Base-by-base conservation (phyloP, 2,797 vertebrate genomes). In the Cossypha heuglini region DNA sequence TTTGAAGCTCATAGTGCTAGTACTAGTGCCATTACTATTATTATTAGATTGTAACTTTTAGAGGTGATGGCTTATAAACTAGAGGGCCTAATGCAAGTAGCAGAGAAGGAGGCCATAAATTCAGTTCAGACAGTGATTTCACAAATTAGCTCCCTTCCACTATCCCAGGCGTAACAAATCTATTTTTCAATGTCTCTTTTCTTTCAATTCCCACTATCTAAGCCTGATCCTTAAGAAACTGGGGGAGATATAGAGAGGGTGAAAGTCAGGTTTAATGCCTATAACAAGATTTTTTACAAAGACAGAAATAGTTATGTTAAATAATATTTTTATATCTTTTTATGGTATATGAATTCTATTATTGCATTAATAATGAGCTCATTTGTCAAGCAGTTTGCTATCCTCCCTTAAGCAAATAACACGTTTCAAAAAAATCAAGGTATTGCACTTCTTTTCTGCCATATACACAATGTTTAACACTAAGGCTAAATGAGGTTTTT, bases 1-100 rank as follows among this genome's bases (percentile, higher is more conserved):
- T 86, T 78, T 86, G 58, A 66, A 86, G 46, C 11, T 55, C 73
- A 51, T 69, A 54, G 42, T 55, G n/a, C n/a, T 75, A 78, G 61
- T 43, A 46, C n/a, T 49, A 57, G 29, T 64, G 45, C 61, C 91
- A 77, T 62, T 85, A 31, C 43, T 69, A 45, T 52, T 75, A 76
- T 66, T 90, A 74, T 86, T 69, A 90, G 48, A 40, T 20, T 86
- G 25, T 13, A 88, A 72, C 49, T 83, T 91, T 72, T 62, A 90
- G 28, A 40, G 71, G 24, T 43, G 40, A 91, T 37, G 24, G 43
- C 58, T 87, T 82, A 49, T 13, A 82, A 85, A 37, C 33, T 64
- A 49, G 28, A 86, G 11, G 16, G 11, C 7, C 55, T n/a, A 92
- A 54, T 61, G 43, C 16, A 91, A 83, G 68, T 5, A 55, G 29